Evolutionary conservation across 2,113 vertebrate genomes (phyloP).

Genomic region (Apistogramma diplotaenia): DNA sequence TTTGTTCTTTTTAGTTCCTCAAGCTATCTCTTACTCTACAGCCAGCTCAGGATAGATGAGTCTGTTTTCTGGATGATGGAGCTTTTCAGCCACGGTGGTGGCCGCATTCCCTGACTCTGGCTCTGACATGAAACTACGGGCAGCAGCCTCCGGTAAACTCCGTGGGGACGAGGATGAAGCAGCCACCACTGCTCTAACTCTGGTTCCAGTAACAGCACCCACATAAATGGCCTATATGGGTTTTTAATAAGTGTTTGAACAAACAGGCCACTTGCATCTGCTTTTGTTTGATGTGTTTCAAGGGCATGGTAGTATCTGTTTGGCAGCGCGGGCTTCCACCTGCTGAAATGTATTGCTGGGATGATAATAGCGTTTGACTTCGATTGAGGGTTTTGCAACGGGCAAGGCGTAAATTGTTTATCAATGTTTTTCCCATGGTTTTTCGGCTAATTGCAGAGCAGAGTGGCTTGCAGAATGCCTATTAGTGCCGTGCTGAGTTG

Average conservation of each 20-base stretch:
- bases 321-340: slow-evolving; percentile 24
- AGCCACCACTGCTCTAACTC: slow-evolving; percentile 17
- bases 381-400: slow-evolving; percentile 23
- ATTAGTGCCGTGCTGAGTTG: slow-evolving; percentile 50
- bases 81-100: slow-evolving; percentile 37
- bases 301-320: slow-evolving; percentile 25
- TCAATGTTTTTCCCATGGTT: slow-evolving; percentile 48
- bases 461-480: slow-evolving; percentile 41
- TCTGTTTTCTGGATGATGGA: slow-evolving; percentile 46
- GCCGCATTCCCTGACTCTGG: slow-evolving; percentile 41
- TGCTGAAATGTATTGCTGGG: slow-evolving; percentile 1
- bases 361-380: slow-evolving; percentile 43
- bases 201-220: slow-evolving; percentile 42
- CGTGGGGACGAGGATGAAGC: slow-evolving; percentile 56
- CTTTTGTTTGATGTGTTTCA: slow-evolving; percentile 49
- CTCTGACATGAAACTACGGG: slow-evolving; percentile 62
- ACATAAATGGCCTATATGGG: slow-evolving; percentile 39
- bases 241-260: slow-evolving; percentile 53
- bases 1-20: background rate
- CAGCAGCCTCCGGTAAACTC: slow-evolving; percentile 6
- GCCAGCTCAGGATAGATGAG: slow-evolving; percentile 46
- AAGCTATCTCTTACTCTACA: slow-evolving; percentile 23
- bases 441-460: slow-evolving; percentile 57
- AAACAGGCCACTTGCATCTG: slow-evolving; percentile 44
- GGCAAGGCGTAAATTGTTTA: slow-evolving; percentile 50